Conservation (phyloP, 2,888 invertebrate genomes). For the Ophion ellenae region DNA sequence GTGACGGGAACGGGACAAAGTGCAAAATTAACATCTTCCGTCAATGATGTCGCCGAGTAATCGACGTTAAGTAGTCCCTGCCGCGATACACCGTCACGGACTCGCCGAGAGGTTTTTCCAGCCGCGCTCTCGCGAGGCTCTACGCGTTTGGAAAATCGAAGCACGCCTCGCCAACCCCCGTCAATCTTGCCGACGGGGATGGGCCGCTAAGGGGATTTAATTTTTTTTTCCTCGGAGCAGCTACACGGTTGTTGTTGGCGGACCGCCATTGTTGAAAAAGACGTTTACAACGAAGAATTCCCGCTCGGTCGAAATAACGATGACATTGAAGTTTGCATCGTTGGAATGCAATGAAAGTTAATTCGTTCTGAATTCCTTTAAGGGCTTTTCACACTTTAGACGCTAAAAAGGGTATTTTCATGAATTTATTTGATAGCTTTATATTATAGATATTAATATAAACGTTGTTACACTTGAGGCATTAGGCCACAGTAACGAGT, state of each 20-base stretch:
- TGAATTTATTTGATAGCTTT: too few species aligned
- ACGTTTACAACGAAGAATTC: too few species aligned
- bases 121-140: constrained; percentile 3
- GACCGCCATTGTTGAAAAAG: too few species aligned
- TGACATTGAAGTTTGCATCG: too few species aligned
- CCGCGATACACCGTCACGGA: neutral
- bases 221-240: constrained; percentile 26
- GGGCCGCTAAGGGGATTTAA: constrained; percentile 20
- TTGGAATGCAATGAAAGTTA: too few species aligned
- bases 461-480: too few species aligned
- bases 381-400: too few species aligned
- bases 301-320: too few species aligned
- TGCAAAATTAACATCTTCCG: constrained; percentile 70
- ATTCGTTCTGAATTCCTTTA: too few species aligned
- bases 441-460: too few species aligned
- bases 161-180: constrained; percentile 35
- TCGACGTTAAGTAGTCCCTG: constrained; percentile 13
- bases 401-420: too few species aligned
- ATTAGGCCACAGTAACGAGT: too few species aligned
- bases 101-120: neutral
- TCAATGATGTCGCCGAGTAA: constrained; percentile 48
- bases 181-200: constrained; percentile 34
- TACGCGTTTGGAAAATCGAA: constrained; percentile 34
- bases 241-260: neutral
- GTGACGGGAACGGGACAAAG: constrained; percentile 60